Conservation (phyloP, 2,888 invertebrate species). For the Apodemia hepburni region DNA sequence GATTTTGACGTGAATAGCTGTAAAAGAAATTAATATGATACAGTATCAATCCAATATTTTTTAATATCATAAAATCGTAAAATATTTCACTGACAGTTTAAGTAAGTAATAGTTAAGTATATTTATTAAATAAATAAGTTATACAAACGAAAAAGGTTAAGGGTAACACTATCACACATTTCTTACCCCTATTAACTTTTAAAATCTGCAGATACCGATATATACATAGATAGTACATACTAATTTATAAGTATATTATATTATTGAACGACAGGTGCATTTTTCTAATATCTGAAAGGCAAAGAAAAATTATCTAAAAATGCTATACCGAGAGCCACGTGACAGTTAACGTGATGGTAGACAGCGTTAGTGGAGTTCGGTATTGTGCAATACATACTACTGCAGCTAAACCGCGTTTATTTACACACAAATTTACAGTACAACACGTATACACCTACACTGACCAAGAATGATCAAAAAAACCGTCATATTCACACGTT, state of each 20-base stretch:
- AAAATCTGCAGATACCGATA: conserved; percentile 33
- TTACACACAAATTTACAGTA: too few relatives aligned
- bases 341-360: not conserved
- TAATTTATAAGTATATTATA: conserved; percentile 33
- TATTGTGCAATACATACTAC: too few relatives aligned
- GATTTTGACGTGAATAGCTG: conserved; percentile 94
- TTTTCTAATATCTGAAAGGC: conserved; percentile 69
- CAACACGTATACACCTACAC: too few relatives aligned
- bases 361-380: not conserved
- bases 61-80: not conserved
- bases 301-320: conserved; percentile 28
- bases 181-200: conserved; percentile 45
- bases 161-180: conserved; percentile 41
- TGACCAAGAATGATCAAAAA: too few relatives aligned
- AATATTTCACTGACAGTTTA: not conserved
- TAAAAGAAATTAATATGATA: conserved; percentile 38
- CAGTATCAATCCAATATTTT: not conserved
- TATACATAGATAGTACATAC: conserved; percentile 34
- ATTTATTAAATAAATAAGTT: conserved; percentile 12
- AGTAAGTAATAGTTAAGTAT: conserved; percentile 9
- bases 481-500: too few relatives aligned
- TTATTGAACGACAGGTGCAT: conserved; percentile 27
- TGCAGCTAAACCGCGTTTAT: too few relatives aligned
- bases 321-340: not conserved
- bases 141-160: conserved; percentile 25